Evolutionary conservation across 2,797 vertebrate genomes (phyloP).

Genomic region (Sebastes glaucus): DNA sequence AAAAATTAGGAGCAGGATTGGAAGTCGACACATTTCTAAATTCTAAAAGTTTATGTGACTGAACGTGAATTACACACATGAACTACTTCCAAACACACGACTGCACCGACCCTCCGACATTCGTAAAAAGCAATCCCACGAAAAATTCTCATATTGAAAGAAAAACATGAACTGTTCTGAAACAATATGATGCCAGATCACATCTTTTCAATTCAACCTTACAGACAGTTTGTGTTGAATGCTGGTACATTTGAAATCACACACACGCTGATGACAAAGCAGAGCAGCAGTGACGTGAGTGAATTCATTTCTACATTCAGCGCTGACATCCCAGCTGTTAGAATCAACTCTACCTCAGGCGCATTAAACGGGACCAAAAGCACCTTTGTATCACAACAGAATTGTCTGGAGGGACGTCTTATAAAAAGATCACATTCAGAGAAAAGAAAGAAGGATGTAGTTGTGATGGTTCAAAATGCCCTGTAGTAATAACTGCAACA

Average conservation of each 20-base stretch:
- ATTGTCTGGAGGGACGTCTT: slow-evolving; percentile 54
- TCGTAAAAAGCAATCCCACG: slow-evolving; percentile 30
- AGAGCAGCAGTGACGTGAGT: slow-evolving; percentile 54
- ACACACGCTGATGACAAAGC: slow-evolving; percentile 43
- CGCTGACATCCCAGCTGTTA: slow-evolving; percentile 57
- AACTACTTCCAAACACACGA: slow-evolving; percentile 60
- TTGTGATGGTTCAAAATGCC: slow-evolving; percentile 65
- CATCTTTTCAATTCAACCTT: slow-evolving; percentile 13
- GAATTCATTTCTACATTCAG: slow-evolving; percentile 75
- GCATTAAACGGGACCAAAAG: slow-evolving; percentile 47
- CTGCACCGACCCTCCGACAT: slow-evolving; percentile 41
- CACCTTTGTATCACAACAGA: slow-evolving; percentile 54
- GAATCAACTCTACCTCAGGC: slow-evolving; percentile 33
- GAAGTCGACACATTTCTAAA: slow-evolving; percentile 35
- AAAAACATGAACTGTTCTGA: neutral
- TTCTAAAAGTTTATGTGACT: slow-evolving; percentile 49
- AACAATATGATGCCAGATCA: slow-evolving; percentile 19
- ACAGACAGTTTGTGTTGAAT: slow-evolving; percentile 44
- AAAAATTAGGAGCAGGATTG: slow-evolving; percentile 14
- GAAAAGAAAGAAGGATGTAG: slow-evolving; percentile 20
- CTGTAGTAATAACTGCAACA: slow-evolving; percentile 74
- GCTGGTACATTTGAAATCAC: slow-evolving; percentile 62
- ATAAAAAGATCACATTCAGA: slow-evolving; percentile 71
- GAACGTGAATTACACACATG: slow-evolving; percentile 57
- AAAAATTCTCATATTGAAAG: neutral